A percentile compares a stretch with the other conserved stretches of the same genome.
Conservation (phyloP, 2,797 vertebrate species). For the Myiotriccus ornatus region DNA sequence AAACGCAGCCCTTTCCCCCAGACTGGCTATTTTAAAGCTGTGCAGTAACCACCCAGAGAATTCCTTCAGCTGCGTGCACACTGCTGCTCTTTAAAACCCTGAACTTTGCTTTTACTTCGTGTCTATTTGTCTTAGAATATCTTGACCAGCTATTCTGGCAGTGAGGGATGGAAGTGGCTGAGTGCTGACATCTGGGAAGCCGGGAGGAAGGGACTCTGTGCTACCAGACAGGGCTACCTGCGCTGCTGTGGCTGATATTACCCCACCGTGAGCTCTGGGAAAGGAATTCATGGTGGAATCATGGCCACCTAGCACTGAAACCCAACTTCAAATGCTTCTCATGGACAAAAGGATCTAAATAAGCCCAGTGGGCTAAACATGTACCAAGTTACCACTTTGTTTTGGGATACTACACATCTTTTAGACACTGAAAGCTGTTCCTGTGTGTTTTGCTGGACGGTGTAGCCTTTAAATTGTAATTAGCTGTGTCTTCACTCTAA, state of each 20-base stretch:
- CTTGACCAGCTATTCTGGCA: background rate
- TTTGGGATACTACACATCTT: background rate
- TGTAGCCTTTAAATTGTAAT: background rate
- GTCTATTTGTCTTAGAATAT: background rate
- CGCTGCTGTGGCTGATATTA: background rate
- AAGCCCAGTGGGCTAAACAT: background rate
- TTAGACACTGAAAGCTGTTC: background rate
- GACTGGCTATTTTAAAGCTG: background rate
- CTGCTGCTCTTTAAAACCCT: background rate
- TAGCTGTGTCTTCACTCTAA: background rate
- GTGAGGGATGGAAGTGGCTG: background rate
- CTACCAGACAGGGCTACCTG: fast-evolving
- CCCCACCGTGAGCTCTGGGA: background rate
- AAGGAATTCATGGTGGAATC: background rate
- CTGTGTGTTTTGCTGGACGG: background rate
- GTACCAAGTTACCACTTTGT: background rate
- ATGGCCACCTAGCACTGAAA: background rate
- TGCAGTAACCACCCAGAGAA: background rate
- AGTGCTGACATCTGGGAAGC: background rate
- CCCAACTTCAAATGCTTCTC: background rate
- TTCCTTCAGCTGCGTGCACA: background rate
- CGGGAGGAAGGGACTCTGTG: background rate
- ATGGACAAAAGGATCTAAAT: background rate
- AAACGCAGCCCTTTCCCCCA: background rate
- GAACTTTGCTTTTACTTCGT: constrained; percentile 35